Percentiles rank a stretch among this genome's conserved stretches.
Conservation (phyloP, 2,888 invertebrate species). For the Melolontha melolontha region DNA sequence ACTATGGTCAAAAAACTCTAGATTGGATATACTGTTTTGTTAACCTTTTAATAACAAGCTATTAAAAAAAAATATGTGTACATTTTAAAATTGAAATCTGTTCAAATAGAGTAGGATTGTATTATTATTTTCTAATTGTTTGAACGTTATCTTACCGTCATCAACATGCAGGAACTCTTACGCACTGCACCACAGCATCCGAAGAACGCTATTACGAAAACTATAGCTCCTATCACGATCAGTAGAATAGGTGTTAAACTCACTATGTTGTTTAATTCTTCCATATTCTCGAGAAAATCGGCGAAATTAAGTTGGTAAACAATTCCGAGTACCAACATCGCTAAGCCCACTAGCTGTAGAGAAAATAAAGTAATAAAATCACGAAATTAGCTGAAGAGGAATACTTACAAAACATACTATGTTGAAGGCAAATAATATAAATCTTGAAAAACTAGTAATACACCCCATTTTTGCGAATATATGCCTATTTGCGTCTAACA, state of each 20-base stretch:
- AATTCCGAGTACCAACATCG: constrained; percentile 75
- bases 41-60: too few species aligned
- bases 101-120: too few species aligned
- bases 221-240: constrained; percentile 55
- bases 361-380: constrained; percentile 48
- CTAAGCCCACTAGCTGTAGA: constrained; percentile 78
- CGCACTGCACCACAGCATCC: constrained; percentile 59
- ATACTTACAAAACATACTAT: constrained; percentile 18
- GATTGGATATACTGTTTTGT: too few species aligned
- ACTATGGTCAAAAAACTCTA: too few species aligned
- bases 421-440: constrained; percentile 10
- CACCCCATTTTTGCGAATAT: background rate
- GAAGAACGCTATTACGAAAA: constrained; percentile 57
- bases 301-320: constrained; percentile 73
- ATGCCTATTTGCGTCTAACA: too few species aligned
- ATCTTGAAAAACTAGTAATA: background rate
- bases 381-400: background rate
- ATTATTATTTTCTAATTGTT: too few species aligned
- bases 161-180: constrained; percentile 57
- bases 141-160: constrained; percentile 52
- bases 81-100: too few species aligned
- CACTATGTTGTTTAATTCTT: background rate
- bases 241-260: constrained; percentile 42
- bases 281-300: constrained; percentile 49
- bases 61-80: too few species aligned